Evolutionary conservation across 2,113 vertebrate genomes (phyloP).

Genomic region (Saccopteryx leptura): DNA sequence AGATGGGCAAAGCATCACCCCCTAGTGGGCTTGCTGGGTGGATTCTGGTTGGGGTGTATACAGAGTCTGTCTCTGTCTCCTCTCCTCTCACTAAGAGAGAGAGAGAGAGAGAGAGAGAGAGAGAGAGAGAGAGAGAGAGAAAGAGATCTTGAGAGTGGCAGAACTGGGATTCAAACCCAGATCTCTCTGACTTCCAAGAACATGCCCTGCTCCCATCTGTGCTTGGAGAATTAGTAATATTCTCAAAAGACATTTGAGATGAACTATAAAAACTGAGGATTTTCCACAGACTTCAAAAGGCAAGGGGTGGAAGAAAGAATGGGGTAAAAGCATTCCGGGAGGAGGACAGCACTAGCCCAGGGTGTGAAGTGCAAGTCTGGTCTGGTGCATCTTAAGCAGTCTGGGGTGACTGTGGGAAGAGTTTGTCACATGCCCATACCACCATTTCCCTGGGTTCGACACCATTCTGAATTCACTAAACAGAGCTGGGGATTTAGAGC

Average conservation of each 20-base stretch:
- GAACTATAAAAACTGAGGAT: not conserved
- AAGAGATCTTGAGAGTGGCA: not conserved
- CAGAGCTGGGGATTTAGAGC: not conserved
- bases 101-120: too few species aligned
- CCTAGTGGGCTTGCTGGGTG: too few species aligned
- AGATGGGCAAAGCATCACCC: too few species aligned
- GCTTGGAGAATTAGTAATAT: conserved; percentile 30
- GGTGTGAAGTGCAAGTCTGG: not conserved
- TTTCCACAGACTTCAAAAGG: conserved; percentile 37
- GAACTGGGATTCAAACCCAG: conserved; percentile 15
- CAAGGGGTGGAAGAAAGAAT: not conserved
- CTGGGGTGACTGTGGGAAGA: not conserved
- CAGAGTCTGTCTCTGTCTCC: too few species aligned
- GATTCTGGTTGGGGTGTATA: too few species aligned
- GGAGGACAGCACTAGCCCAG: not conserved
- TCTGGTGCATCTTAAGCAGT: not conserved
- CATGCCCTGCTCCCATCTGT: conserved; percentile 36
- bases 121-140: too few species aligned
- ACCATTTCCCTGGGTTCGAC: not conserved
- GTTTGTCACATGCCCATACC: not conserved
- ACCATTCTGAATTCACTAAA: not conserved
- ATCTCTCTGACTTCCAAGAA: not conserved
- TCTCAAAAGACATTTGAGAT: conserved; percentile 46
- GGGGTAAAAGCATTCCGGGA: not conserved
- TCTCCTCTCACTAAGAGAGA: too few species aligned